Evolutionary conservation across 2,113 vertebrate genomes (phyloP).

Genomic region (Pycnonotus jocosus): DNA sequence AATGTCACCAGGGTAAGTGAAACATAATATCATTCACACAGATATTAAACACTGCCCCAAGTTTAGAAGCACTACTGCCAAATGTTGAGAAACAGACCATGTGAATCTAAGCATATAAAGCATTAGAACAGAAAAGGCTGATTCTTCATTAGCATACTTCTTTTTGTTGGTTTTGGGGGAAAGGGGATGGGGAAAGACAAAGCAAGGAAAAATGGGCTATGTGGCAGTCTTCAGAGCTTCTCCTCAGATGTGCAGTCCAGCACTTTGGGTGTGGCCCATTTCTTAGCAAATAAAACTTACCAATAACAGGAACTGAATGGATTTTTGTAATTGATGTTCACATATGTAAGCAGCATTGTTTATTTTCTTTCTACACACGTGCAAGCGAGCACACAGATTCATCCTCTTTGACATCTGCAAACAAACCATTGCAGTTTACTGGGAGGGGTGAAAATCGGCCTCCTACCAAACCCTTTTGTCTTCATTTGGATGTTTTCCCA

Average conservation of each 20-base stretch:
- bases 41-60: not conserved
- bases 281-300: not conserved
- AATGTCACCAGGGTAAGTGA: slow-evolving; percentile 25
- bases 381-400: not conserved
- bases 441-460: not conserved
- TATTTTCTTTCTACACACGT: not conserved
- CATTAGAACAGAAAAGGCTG: not conserved
- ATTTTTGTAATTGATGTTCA: not conserved
- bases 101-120: not conserved
- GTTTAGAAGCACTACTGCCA: not conserved
- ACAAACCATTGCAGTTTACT: not conserved
- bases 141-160: not conserved
- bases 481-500: slow-evolving; percentile 6
- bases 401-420: not conserved
- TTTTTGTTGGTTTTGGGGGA: not conserved
- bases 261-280: not conserved
- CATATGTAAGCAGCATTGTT: not conserved
- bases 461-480: slow-evolving; percentile 2
- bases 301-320: not conserved
- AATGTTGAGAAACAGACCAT: slow-evolving; percentile 14
- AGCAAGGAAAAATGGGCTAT: not conserved
- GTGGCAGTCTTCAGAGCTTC: not conserved
- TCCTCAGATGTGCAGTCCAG: not conserved
- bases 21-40: not conserved
- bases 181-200: not conserved